Evolutionary conservation across 2,888 invertebrate species (phyloP).

Genomic region (Linyphia triangularis): DNA sequence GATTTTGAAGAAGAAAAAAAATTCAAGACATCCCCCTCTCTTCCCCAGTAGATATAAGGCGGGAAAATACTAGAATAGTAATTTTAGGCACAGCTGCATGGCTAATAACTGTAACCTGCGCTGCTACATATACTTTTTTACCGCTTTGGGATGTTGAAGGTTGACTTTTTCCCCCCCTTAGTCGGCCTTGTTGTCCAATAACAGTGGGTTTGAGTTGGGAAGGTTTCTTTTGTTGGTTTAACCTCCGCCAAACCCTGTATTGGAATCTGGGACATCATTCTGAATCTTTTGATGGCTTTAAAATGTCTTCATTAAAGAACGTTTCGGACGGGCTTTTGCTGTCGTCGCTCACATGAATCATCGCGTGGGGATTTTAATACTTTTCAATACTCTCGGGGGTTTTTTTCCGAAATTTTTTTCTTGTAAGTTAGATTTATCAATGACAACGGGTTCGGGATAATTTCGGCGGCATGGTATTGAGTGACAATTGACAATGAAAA

Average conservation of each 20-base stretch:
- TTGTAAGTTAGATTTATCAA: background rate
- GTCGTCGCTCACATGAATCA: conserved; percentile 1
- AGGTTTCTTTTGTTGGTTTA: conserved; percentile 42
- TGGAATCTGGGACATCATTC: conserved; percentile 14
- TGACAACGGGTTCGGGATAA: background rate
- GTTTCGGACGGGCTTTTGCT: background rate
- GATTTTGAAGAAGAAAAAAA: conserved; percentile 22
- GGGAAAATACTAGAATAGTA: conserved; percentile 45
- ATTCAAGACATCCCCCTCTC: conserved; percentile 26
- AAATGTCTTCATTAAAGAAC: conserved; percentile 55
- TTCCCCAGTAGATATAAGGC: conserved; percentile 27
- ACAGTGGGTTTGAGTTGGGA: conserved; percentile 14
- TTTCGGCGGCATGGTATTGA: background rate
- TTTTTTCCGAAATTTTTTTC: background rate
- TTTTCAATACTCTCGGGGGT: background rate
- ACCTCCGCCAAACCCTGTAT: conserved; percentile 41
- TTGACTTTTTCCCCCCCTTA: conserved; percentile 2
- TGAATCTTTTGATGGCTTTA: conserved; percentile 26
- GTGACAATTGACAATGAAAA: background rate
- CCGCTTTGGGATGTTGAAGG: conserved; percentile 48
- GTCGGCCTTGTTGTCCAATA: conserved; percentile 51
- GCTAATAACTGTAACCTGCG: conserved; percentile 61
- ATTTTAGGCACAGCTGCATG: conserved; percentile 61
- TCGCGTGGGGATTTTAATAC: background rate
- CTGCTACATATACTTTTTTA: background rate